phyloP scores from a whole-genome alignment of 2,797 vertebrate species.

The Monodelphis domestica region DNA sequence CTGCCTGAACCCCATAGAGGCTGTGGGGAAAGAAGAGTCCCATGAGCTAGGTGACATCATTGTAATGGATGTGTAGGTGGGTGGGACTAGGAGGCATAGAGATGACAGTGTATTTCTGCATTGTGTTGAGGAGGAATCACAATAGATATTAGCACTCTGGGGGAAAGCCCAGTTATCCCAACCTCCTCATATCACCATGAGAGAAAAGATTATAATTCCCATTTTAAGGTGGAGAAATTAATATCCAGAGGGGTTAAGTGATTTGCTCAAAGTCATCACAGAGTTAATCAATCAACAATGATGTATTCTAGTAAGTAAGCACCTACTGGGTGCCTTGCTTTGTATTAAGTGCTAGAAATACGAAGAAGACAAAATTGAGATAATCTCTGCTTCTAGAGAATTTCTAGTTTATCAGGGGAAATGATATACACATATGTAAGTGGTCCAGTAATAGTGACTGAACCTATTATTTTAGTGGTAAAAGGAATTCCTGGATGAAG shows the following conservation, averaged over 20 bases:
- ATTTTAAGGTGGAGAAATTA: neutral
- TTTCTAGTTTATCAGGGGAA: neutral
- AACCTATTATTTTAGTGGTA: neutral
- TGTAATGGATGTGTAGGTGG: neutral
- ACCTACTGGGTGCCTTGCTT: neutral
- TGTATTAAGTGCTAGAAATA: neutral
- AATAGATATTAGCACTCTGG: neutral
- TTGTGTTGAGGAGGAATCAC: neutral
- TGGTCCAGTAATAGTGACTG: neutral
- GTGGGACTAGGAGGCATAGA: neutral
- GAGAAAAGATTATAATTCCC: neutral
- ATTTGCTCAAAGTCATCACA: neutral
- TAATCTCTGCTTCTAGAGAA: neutral
- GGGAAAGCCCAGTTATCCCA: neutral
- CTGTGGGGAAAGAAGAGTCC: neutral
- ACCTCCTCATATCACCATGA: neutral
- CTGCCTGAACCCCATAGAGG: neutral
- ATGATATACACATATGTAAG: neutral
- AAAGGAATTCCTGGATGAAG: neutral
- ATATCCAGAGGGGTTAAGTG: neutral
- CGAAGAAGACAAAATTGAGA: neutral
- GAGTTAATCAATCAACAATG: neutral
- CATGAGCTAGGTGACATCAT: neutral
- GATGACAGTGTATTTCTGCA: neutral
- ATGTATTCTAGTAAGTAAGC: neutral